Base-by-base conservation (phyloP, 2,888 invertebrate species). In the Mesorhabditis belari region DNA sequence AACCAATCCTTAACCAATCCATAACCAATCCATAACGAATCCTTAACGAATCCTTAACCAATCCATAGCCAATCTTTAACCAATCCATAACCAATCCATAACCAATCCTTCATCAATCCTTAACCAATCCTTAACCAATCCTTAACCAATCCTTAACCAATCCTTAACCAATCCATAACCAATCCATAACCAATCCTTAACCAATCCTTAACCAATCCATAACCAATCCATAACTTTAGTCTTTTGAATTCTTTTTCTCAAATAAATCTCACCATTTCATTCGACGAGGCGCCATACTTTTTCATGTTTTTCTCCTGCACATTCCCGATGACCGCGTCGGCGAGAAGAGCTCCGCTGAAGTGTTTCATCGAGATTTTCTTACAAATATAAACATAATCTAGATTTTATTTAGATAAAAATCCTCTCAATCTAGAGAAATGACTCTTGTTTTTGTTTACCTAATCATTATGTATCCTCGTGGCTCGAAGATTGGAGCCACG, bases 271-370 rank as follows among this genome's bases (percentile, higher is more conserved):
- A 85, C 92, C 55, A 95, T 89, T 86, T 95, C 94, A 67, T 90
- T 89, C 82, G 91, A 93, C 0, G 88, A 85, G 0, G 91, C 91
- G 66, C 87, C 87, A 80, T 88, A 86, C 65, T 87, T 87, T 76
- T 89, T 90, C 89, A 96, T 92, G 0, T 89, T 88, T 81, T 93
- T 93, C 82, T 96, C 95, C 83, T 96, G 95, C 50, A 94, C 89
- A 83, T 96, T 96, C 23, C 95, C 95, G 69, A 96, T 94, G 9
- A 90, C 87, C 0, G 95, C 95, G 83, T 96, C 95, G 77, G 93
- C 94, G 3, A 93, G 83, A 57, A 96, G 82, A 0, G 95, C 95
- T 74, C 89, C 84, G 0, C 88, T 89, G 70, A 86, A 35, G n/a
- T n/a, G 12, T 17, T 35, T 17, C 44, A 35, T 17, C n/a, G n/a